These are phyloP conservation scores for Pitta sordida DNA, from an alignment of 2,113 vertebrate genomes.

Conservation along the genomic window DNA sequence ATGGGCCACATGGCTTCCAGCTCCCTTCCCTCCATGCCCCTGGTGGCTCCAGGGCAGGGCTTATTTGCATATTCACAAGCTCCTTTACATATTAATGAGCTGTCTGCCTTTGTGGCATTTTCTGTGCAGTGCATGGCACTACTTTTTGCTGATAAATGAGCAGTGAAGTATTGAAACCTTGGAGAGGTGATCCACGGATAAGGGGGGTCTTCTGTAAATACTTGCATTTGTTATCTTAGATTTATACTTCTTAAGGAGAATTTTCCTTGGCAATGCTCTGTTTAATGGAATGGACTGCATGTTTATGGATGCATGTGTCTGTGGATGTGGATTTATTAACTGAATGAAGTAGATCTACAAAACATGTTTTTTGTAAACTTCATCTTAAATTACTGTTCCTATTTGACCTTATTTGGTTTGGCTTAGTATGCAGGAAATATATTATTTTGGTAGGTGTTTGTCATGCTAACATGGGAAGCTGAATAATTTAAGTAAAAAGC, in stretches of 20 bases:
- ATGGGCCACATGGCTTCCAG: too few species aligned
- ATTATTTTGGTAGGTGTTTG: constrained; percentile 8
- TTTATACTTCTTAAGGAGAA: not conserved
- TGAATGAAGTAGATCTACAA: not conserved
- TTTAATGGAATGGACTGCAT: not conserved
- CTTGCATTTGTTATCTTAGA: not conserved
- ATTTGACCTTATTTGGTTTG: not conserved
- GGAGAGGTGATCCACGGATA: too few species aligned
- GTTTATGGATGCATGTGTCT: not conserved
- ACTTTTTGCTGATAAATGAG: too few species aligned
- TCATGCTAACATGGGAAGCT: not conserved
- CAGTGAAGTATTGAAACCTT: too few species aligned
- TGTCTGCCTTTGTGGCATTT: too few species aligned
- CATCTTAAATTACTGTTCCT: not conserved
- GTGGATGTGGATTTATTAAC: not conserved
- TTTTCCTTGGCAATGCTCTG: not conserved
- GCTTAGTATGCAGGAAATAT: not conserved
- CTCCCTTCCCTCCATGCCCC: too few species aligned
- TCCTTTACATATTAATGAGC: too few species aligned
- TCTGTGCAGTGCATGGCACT: too few species aligned
- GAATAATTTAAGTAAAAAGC: not conserved
- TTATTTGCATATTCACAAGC: too few species aligned
- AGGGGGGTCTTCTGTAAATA: too few species aligned
- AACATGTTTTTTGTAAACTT: not conserved
- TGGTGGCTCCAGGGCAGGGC: too few species aligned